Evolutionary conservation across 2,888 invertebrate species (phyloP).

Genomic region (Chironomus riparius): DNA sequence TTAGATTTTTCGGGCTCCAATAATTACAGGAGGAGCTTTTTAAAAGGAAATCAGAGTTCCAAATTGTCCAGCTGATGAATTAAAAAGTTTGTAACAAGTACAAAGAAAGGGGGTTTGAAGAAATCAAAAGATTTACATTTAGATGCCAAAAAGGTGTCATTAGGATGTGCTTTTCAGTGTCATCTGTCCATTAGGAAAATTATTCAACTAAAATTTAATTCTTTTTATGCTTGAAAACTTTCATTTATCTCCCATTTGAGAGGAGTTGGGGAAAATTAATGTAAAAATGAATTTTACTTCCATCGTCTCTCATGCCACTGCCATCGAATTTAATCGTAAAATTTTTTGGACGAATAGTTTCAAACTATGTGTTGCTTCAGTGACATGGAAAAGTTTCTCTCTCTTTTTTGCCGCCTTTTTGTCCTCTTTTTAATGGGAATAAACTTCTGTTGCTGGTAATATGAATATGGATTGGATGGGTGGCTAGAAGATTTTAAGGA

Average conservation of each 20-base stretch:
- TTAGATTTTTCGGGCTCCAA: neutral
- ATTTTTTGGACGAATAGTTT: neutral
- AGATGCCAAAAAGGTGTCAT: neutral
- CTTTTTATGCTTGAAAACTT: neutral
- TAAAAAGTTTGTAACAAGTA: too few relatives aligned
- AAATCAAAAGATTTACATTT: neutral
- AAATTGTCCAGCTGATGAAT: too few relatives aligned
- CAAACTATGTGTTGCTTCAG: neutral
- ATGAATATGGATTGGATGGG: too few relatives aligned
- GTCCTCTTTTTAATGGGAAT: too few relatives aligned
- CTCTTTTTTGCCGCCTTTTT: too few relatives aligned
- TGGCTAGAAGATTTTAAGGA: too few relatives aligned
- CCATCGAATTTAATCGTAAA: neutral
- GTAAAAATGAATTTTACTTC: too few relatives aligned
- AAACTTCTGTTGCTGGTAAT: too few relatives aligned
- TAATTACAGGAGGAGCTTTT: neutral
- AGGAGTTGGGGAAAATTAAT: too few relatives aligned
- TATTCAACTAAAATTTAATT: neutral
- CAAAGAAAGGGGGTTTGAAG: too few relatives aligned
- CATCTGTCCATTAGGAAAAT: neutral
- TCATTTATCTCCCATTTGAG: neutral
- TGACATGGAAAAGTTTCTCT: neutral
- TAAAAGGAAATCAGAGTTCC: neutral
- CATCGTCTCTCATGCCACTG: neutral
- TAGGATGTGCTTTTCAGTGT: neutral